Conservation (phyloP, 2,113 vertebrate genomes). For the Thunnus maccoyii region DNA sequence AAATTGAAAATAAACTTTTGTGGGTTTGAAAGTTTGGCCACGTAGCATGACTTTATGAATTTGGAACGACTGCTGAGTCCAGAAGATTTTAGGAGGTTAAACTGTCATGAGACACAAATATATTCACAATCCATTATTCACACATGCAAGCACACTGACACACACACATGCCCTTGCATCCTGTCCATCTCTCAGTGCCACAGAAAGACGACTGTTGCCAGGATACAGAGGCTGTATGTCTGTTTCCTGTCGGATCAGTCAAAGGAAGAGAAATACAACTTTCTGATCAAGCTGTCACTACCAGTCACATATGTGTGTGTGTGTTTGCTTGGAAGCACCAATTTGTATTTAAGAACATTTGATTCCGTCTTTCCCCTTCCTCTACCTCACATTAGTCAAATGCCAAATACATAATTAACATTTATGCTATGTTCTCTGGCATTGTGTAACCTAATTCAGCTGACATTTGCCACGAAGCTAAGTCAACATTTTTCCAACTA, state of each 20-base stretch:
- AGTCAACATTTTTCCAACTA: conserved; percentile 33
- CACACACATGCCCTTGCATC: conserved; percentile 41
- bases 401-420: conserved; percentile 69
- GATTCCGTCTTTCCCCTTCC: conserved; percentile 8
- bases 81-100: conserved; percentile 42
- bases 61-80: conserved; percentile 26
- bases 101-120: conserved; percentile 39
- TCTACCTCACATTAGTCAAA: conserved; percentile 51
- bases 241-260: conserved; percentile 76
- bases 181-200: conserved; percentile 65
- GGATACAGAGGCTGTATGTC: conserved; percentile 66
- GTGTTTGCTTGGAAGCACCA: background rate
- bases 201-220: conserved; percentile 72
- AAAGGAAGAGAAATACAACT: conserved; percentile 66
- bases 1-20: conserved; percentile 10
- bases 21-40: conserved; percentile 1
- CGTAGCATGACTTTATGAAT: conserved; percentile 2
- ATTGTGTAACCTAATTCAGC: conserved; percentile 44
- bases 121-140: conserved; percentile 40
- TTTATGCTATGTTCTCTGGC: conserved; percentile 31
- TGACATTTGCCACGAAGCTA: conserved; percentile 44
- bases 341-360: conserved; percentile 34
- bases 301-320: conserved; percentile 5
- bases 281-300: conserved; percentile 72
- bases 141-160: conserved; percentile 14